Conservation (phyloP, 2,888 invertebrate genomes). For the Calameuta filiformis region DNA sequence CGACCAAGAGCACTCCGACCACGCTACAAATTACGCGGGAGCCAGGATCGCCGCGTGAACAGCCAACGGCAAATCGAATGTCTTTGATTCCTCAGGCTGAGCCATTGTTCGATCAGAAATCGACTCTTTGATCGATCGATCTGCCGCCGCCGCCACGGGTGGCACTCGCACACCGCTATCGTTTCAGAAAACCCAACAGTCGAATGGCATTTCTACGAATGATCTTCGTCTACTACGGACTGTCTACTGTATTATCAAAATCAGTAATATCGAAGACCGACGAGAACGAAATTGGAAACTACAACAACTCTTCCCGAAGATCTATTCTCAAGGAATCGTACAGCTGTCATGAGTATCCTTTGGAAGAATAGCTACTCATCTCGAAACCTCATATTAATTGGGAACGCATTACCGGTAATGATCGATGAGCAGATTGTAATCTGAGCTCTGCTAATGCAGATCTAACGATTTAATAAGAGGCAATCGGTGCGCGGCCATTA, state of each 20-base stretch:
- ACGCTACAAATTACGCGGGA: conserved; percentile 8
- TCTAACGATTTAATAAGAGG: conserved; percentile 62
- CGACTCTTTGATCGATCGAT: conserved; percentile 36
- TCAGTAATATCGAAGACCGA: background rate
- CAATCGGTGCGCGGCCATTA: conserved; percentile 45
- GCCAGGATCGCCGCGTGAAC: conserved; percentile 30
- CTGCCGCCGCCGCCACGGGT: background rate
- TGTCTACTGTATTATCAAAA: background rate
- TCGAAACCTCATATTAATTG: conserved; percentile 41
- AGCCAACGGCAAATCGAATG: conserved; percentile 26
- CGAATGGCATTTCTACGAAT: background rate
- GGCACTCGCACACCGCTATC: background rate
- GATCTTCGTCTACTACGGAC: background rate
- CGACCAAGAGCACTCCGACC: background rate
- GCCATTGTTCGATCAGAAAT: conserved; percentile 33
- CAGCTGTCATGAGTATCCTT: background rate
- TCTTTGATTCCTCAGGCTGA: conserved; percentile 10
- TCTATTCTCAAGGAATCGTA: background rate
- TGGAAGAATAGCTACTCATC: conserved; percentile 1
- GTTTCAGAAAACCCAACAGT: background rate
- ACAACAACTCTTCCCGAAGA: background rate
- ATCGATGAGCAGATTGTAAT: conserved; percentile 56
- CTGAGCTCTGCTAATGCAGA: conserved; percentile 55
- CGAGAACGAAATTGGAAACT: background rate
- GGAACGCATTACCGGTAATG: conserved; percentile 55